phyloP scores from a whole-genome alignment of 2,797 vertebrate genomes.

The Thalassophryne amazonica region DNA sequence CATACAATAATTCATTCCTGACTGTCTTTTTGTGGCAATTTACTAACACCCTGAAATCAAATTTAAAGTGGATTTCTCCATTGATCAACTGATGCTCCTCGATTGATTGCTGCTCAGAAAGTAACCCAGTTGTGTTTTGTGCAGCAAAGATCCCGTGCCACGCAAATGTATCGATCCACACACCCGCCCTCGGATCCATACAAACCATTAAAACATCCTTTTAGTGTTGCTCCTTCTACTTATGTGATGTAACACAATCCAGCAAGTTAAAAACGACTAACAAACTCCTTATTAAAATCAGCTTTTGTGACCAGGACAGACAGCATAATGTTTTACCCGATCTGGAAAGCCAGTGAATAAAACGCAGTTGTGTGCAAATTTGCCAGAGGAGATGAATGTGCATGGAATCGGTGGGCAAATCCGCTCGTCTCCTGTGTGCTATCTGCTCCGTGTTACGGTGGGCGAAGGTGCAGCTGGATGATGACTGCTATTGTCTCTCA shows the following conservation, averaged over 20 bases:
- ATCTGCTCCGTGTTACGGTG: background rate
- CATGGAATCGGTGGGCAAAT: constrained; percentile 63
- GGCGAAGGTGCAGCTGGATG: constrained; percentile 28
- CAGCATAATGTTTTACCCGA: too few species aligned
- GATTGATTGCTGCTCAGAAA: constrained; percentile 63
- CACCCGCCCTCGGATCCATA: constrained; percentile 51
- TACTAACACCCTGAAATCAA: constrained; percentile 66
- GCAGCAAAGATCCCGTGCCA: constrained; percentile 37
- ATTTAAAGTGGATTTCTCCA: constrained; percentile 77
- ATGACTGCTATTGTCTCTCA: constrained; percentile 58
- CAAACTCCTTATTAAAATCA: constrained; percentile 1
- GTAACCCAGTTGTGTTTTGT: constrained; percentile 55
- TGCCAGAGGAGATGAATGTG: constrained; percentile 42
- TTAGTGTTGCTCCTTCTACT: constrained; percentile 58
- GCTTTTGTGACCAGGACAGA: constrained; percentile 14
- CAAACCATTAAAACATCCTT: constrained; percentile 61
- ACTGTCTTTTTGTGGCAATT: constrained; percentile 59
- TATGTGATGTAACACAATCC: constrained; percentile 41
- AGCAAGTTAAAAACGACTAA: constrained; percentile 32
- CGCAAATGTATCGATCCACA: constrained; percentile 64
- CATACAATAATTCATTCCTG: constrained; percentile 60
- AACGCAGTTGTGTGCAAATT: constrained; percentile 66
- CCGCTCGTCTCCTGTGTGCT: constrained; percentile 22
- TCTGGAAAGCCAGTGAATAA: constrained; percentile 47
- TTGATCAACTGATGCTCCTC: constrained; percentile 67